These are phyloP conservation scores for Gymnocypris eckloni DNA, from an alignment of 2,797 vertebrate genomes.

Conservation along the genomic window DNA sequence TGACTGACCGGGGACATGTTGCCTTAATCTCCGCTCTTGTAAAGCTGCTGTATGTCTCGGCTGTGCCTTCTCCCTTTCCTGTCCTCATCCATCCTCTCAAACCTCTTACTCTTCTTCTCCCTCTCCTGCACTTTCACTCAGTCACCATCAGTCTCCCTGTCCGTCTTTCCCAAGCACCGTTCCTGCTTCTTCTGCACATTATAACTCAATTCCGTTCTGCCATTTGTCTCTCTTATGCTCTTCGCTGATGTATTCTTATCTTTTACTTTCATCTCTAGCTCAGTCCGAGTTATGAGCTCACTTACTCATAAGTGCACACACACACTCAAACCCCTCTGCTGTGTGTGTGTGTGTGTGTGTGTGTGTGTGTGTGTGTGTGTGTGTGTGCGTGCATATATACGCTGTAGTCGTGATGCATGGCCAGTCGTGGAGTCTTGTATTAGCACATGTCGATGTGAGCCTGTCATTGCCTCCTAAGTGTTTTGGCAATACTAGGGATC, in stretches of 20 bases:
- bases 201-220: conserved; percentile 29
- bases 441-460: conserved; percentile 72
- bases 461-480: conserved; percentile 83
- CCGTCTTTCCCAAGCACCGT: conserved; percentile 49
- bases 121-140: conserved; percentile 49
- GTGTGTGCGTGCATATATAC: conserved; percentile 44
- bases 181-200: conserved; percentile 29
- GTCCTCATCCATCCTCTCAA: conserved; percentile 74
- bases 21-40: conserved; percentile 82
- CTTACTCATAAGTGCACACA: conserved; percentile 42
- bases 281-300: conserved; percentile 53
- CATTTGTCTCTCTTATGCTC: conserved; percentile 11
- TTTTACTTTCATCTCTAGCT: conserved; percentile 50
- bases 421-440: conserved; percentile 63
- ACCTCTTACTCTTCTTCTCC: conserved; percentile 59
- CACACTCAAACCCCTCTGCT: conserved; percentile 21
- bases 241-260: not conserved
- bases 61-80: conserved; percentile 48
- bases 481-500: conserved; percentile 81
- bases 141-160: conserved; percentile 60
- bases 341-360: too few species aligned
- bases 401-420: conserved; percentile 64
- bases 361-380: conserved; percentile 44
- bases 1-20: conserved; percentile 81
- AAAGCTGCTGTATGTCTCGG: conserved; percentile 66